Conservation (phyloP, 2,888 invertebrate species). For the Buathra laborator region DNA sequence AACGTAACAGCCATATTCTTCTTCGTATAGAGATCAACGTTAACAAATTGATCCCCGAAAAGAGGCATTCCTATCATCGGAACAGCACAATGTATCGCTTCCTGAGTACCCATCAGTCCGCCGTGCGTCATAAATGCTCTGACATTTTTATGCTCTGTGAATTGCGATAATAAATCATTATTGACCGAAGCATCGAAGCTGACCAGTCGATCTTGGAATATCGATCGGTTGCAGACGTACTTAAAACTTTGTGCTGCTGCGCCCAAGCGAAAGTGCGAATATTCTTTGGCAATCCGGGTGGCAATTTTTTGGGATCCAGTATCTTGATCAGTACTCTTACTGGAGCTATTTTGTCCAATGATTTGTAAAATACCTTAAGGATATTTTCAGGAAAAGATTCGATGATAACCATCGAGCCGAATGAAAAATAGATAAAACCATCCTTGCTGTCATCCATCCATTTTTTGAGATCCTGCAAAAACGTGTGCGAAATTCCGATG, state of each 20-base stretch:
- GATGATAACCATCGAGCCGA: conserved; percentile 81
- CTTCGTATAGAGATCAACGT: conserved; percentile 74
- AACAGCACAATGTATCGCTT: conserved; percentile 80
- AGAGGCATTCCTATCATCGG: conserved; percentile 82
- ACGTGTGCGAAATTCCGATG: background rate
- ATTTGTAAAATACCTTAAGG: conserved; percentile 75
- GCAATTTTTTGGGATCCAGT: conserved; percentile 73
- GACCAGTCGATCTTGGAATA: background rate
- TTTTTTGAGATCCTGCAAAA: conserved; percentile 77
- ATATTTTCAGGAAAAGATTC: conserved; percentile 77
- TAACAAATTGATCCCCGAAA: conserved; percentile 81
- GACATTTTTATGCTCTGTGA: conserved; percentile 79
- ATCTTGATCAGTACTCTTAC: conserved; percentile 79
- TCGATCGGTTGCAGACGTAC: conserved; percentile 72
- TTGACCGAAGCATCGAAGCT: background rate
- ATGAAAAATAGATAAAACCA: conserved; percentile 82
- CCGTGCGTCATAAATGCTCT: conserved; percentile 82
- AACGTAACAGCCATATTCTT: conserved; percentile 77
- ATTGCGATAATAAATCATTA: conserved; percentile 3
- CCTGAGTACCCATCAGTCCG: conserved; percentile 81
- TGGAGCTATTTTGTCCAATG: conserved; percentile 78
- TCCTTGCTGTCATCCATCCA: conserved; percentile 80
- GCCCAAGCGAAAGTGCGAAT: conserved; percentile 77
- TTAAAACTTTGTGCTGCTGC: conserved; percentile 78
- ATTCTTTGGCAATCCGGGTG: conserved; percentile 77